Base-by-base conservation (phyloP, 2,113 vertebrate species). In the Rhinogobius similis region DNA sequence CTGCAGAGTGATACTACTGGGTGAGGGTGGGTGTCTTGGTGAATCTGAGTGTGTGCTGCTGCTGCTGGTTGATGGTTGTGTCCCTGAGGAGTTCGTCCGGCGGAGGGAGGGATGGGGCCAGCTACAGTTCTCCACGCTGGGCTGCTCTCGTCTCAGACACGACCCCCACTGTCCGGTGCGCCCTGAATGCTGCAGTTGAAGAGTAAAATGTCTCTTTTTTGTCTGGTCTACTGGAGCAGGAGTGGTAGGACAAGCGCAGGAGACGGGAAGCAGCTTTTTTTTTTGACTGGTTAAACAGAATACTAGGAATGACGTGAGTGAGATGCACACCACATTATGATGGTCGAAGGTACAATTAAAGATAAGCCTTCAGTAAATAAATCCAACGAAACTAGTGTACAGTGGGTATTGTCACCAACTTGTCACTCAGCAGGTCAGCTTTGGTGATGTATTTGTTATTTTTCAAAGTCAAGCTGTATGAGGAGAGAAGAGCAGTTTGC, bases 101-200 rank as follows among this genome's bases (percentile, higher is more conserved):
- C 23, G 92, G 93, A 95, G 92, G 90, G 93, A 95, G 92, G 89
- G 93, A 94, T 93, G 90, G 90, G 88, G 92, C 90, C 93, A 93
- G 93, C 94, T 94, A 92, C 90, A 93, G 87, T 82, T 91, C 92
- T 88, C 82, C 91, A 94, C 86, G 91, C 86, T 88, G 88, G 83
- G 91, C 77, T 92, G 93, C 89, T 94, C 94, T 91, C 82, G 91
- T 92, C 90, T 89, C 67, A 3, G 59, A 68, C 56, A 68, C 20
- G 63, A 48, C 65, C 44, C 11, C 23, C 23, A 9, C 23, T 26
- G 23, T 26, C 23, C 52, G 11, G 24, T 9, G 23, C 23, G 10
- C 11, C 53, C 3, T 1, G 20, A 66, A 65, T 41, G 44, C 44
- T n/a, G 55, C 52, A 11, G 70, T 27, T 41, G 24, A 58, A 50